Evolutionary conservation across 1,140 invertebrate genomes (phyloP), one percentile per base, ranked within the genome.

Genomic region (Drosophila ambigua): DNA sequence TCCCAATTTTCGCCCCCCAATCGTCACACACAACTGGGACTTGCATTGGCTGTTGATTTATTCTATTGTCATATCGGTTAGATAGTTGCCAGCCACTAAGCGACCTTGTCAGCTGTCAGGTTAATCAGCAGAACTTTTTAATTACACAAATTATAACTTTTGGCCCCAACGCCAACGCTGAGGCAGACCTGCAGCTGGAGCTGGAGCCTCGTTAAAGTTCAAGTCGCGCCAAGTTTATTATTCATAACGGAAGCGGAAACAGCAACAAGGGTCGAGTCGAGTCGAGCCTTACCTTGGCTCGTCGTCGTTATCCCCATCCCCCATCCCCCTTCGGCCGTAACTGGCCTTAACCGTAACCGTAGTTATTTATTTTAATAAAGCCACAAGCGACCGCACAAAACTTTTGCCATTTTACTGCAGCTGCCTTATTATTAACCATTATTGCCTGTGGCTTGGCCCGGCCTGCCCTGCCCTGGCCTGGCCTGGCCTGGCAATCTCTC

Each of bases 91-190:
- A 73, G 39, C 57, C 41, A 50, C 44, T 44, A 49, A 44, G 53
- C 68, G 77, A 71, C 77, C 77, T 53, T 66, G 75, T 44, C 55
- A 28, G 69, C 53, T 72, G 55, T 26, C 68, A 50, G 60, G 60
- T 73, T 62, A 75, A 75, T 75, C 58, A 58, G 62, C 46, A 26
- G 53, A 82, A 83, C 57, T 82, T 82, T 39, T 82, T 83, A 82
- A 82, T 84, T 79, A 83, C 75, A 75, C 64, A 83, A 79, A 83
- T 82, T 82, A 82, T 64, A 83, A 84, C 50, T 79, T 82, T 75
- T 13, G 35, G 49, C 45, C 53, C 48, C 64, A 52, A 39, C 3
- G 35, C 35, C 4, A 20, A 20, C 20, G 20, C 20, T 1, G 20
- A 20, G 1, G 20, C 1, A 0, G 20, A 20, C 20, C 20, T 20